These are phyloP conservation scores for Balanococcus diminutus DNA, from an alignment of 2,888 invertebrate genomes.

Conservation along the genomic window DNA sequence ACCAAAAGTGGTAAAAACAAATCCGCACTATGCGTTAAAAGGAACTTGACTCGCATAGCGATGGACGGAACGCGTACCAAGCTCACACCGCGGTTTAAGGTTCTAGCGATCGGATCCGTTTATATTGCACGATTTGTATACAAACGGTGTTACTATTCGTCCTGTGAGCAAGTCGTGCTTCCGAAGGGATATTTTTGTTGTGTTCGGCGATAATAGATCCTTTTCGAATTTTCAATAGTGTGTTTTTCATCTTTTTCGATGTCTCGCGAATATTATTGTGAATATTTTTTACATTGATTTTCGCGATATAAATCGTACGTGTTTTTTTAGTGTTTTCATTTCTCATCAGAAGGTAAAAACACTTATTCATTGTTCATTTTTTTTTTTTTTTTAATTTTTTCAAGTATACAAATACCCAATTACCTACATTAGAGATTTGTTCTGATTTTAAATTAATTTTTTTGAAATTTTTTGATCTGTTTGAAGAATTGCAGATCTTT, in stretches of 20 bases:
- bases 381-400: neutral
- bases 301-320: neutral
- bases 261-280: neutral
- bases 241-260: neutral
- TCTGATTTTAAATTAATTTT: no score
- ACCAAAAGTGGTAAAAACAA: neutral
- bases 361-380: neutral
- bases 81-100: slow-evolving; percentile 13
- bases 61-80: neutral
- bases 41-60: neutral
- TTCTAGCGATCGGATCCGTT: neutral
- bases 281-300: neutral
- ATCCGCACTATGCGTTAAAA: neutral
- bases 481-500: no score
- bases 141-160: neutral
- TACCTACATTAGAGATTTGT: no score
- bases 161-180: slow-evolving; percentile 3
- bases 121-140: neutral
- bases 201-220: slow-evolving; percentile 2
- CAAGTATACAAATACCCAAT: no score
- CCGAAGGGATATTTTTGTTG: slow-evolving; percentile 22
- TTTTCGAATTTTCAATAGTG: neutral
- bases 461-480: no score
- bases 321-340: neutral
- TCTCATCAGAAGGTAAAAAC: neutral